Base-by-base conservation (phyloP, 2,888 invertebrate species). In the Acanthococcus lagerstroemiae region DNA sequence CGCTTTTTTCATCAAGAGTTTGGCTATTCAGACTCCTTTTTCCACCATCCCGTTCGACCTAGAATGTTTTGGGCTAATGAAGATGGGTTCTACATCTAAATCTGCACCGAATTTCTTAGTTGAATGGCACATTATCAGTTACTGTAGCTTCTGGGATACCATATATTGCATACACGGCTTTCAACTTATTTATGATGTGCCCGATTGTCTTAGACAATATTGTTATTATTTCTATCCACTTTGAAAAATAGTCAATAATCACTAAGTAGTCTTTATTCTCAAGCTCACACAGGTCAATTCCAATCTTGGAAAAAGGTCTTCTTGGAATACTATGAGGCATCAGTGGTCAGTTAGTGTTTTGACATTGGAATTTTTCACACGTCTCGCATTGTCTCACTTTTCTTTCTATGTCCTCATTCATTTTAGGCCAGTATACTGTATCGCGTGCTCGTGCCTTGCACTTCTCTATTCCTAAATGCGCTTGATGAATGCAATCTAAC, bases 121-220 rank as follows among this genome's bases (percentile, higher is more conserved):
- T 37, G 37, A 46, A 58, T 22, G 58, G 58, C 22, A 56, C 56
- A 56, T 56, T 56, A 21, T 56, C 56, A 19, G 56, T 30, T 37
- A 56, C 21, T 56, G 30, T 22, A 7, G 44, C 21, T 22, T 19
- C 44, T 9, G 50, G 60, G 17, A 19, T 48, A 5, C 60, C 50
- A 60, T 27, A 30, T 7, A 48, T 48, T 27, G 48, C 50, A 19
- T 26, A 48, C 37, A 6, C 37, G 37, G 37, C 12, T 17, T 27
- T n/a, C n/a, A 3, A 7, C 25, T 15, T 58, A 45, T 60, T 60
- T 60, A 22, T 27, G 21, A 37, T 37, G 3, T 37, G 37, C n/a
- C 12, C 3, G 3, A 37, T 37, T 37, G 37, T 37, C 37, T 37
- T 37, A n/a, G n/a, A 15, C 27, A 3, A 24, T 4, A 60, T n/a